A percentile compares a stretch with the other conserved stretches of the same genome.
These are phyloP conservation scores for Cricetomys ansorgei DNA, from an alignment of 2,113 vertebrate species.

Conservation along the genomic window DNA sequence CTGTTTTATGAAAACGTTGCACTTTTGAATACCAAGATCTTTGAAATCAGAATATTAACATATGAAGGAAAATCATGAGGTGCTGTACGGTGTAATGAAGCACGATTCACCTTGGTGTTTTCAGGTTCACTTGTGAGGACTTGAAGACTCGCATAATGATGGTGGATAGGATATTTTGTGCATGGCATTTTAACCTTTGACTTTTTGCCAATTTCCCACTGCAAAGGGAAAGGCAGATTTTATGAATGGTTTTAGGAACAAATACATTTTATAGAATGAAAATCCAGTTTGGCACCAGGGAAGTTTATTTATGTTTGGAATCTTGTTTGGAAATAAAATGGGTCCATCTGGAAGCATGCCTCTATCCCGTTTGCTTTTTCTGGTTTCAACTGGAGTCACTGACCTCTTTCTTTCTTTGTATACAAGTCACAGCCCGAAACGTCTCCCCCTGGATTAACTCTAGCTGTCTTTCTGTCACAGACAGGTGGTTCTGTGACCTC, in stretches of 20 bases:
- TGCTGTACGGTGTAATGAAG: neutral
- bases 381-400: neutral
- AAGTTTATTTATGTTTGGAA: constrained; percentile 28
- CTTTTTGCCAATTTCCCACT: constrained; percentile 68
- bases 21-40: constrained; percentile 54
- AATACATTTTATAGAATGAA: constrained; percentile 76
- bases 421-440: too few relatives aligned
- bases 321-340: constrained; percentile 74
- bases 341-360: constrained; percentile 30
- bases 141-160: constrained; percentile 53
- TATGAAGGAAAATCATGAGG: constrained; percentile 69
- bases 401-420: neutral
- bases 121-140: constrained; percentile 70
- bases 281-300: constrained; percentile 73
- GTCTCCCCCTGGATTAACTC: neutral
- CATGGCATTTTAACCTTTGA: constrained; percentile 73
- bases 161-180: constrained; percentile 62
- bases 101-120: constrained; percentile 42
- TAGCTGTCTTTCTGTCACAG: neutral
- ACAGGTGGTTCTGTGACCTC: neutral
- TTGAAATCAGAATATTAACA: constrained; percentile 67
- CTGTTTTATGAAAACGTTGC: constrained; percentile 56
- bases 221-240: constrained; percentile 69
- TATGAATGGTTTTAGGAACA: constrained; percentile 74
- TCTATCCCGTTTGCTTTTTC: neutral